Conservation (phyloP, 2,888 invertebrate species). For the Petrophora chlorosata region DNA sequence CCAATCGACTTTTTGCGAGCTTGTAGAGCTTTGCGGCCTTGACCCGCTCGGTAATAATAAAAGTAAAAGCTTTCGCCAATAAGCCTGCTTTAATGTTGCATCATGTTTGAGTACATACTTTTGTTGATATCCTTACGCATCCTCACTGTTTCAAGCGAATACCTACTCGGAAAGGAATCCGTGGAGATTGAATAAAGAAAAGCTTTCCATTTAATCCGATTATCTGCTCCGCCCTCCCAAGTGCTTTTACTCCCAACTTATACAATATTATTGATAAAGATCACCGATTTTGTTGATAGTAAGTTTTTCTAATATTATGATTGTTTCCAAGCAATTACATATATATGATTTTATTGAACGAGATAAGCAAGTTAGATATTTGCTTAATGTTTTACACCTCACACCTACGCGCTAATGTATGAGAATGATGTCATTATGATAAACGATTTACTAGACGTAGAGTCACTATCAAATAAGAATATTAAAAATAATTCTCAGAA, state of each 20-base stretch:
- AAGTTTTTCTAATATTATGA: too few species aligned
- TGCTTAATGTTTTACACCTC: constrained; percentile 7
- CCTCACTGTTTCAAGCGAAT: constrained; percentile 7
- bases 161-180: too few species aligned
- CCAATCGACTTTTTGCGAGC: constrained; percentile 66
- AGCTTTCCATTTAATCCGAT: too few species aligned
- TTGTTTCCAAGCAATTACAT: too few species aligned
- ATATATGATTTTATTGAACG: neutral
- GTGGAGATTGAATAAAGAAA: too few species aligned
- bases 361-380: constrained; percentile 1
- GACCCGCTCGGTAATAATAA: constrained; percentile 68
- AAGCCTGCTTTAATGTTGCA: constrained; percentile 38
- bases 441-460: too few species aligned
- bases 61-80: constrained; percentile 76
- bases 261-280: too few species aligned
- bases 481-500: too few species aligned
- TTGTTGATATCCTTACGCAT: constrained; percentile 26
- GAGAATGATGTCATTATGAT: constrained; percentile 41
- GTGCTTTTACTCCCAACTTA: too few species aligned
- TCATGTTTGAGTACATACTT: constrained; percentile 27
- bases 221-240: too few species aligned
- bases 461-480: too few species aligned
- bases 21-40: constrained; percentile 65
- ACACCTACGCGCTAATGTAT: constrained; percentile 17
- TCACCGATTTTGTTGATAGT: too few species aligned